Percentiles rank a stretch among this genome's conserved stretches.
Conservation (phyloP, 1,140 invertebrate species). For the Rhyacophila brunnea region DNA sequence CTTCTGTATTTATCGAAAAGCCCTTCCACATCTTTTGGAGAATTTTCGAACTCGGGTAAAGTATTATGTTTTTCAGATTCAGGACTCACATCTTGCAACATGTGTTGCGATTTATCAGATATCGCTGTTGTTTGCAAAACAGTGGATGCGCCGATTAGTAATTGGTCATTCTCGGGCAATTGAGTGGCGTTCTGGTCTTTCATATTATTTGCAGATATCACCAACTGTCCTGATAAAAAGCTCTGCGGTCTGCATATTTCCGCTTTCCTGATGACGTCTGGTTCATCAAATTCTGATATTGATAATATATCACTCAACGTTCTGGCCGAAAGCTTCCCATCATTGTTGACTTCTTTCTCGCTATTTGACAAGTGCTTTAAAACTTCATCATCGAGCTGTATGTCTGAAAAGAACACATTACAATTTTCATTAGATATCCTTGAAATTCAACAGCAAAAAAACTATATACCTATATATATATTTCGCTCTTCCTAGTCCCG, state of each 20-base stretch:
- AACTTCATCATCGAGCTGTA: slow-evolving; percentile 57
- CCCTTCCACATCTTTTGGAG: slow-evolving; percentile 25
- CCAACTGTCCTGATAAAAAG: slow-evolving; percentile 23
- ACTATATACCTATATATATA: too few relatives aligned
- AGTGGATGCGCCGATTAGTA: slow-evolving; percentile 9
- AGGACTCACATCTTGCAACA: slow-evolving; percentile 8
- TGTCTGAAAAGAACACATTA: slow-evolving; percentile 45
- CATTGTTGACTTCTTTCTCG: slow-evolving; percentile 41
- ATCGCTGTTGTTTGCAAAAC: not conserved
- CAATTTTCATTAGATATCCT: too few relatives aligned
- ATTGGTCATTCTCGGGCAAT: slow-evolving; percentile 11
- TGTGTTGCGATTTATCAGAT: not conserved
- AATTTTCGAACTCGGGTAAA: slow-evolving; percentile 11
- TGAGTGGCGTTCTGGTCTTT: slow-evolving; percentile 27
- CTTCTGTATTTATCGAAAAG: slow-evolving; percentile 41
- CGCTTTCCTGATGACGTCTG: slow-evolving; percentile 53
- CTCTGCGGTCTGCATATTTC: slow-evolving; percentile 42
- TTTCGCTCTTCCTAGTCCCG: too few relatives aligned
- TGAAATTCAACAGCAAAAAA: too few relatives aligned
- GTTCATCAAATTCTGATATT: slow-evolving; percentile 67
- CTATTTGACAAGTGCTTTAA: slow-evolving; percentile 40
- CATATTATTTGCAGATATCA: slow-evolving; percentile 17
- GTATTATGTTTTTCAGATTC: slow-evolving; percentile 11
- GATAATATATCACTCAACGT: slow-evolving; percentile 70
- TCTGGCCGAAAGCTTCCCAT: slow-evolving; percentile 56